phyloP scores from a whole-genome alignment of 1,140 invertebrate genomes.

The Araneus ventricosus region DNA sequence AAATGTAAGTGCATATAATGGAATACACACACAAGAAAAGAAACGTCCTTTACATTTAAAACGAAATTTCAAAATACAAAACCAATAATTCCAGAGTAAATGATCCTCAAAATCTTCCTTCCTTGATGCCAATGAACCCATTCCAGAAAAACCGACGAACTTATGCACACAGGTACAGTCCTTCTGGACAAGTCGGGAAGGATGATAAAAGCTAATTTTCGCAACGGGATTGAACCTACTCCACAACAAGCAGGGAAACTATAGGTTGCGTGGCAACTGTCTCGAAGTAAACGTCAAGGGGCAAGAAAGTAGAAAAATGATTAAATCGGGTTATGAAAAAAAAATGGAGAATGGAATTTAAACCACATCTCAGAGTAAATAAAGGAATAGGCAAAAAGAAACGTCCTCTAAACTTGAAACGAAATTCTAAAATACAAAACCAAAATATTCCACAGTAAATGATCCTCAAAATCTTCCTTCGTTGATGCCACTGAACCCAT shows the following conservation, averaged over 20 bases:
- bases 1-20: too few species aligned
- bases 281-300: neutral
- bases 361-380: too few species aligned
- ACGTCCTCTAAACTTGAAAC: too few species aligned
- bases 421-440: neutral
- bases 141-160: neutral
- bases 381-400: too few species aligned
- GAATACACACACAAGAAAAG: too few species aligned
- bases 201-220: conserved; percentile 8
- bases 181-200: neutral
- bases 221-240: neutral
- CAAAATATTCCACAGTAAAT: neutral
- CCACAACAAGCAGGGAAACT: neutral
- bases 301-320: neutral
- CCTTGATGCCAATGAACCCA: neutral
- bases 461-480: neutral
- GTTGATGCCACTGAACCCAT: neutral
- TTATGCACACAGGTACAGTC: neutral
- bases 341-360: neutral
- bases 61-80: neutral
- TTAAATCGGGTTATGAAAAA: neutral
- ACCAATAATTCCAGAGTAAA: neutral
- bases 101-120: neutral
- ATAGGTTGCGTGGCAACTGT: neutral
- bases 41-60: too few species aligned